Base-by-base conservation (phyloP, 2,888 invertebrate genomes). In the Aphodius granarius region DNA sequence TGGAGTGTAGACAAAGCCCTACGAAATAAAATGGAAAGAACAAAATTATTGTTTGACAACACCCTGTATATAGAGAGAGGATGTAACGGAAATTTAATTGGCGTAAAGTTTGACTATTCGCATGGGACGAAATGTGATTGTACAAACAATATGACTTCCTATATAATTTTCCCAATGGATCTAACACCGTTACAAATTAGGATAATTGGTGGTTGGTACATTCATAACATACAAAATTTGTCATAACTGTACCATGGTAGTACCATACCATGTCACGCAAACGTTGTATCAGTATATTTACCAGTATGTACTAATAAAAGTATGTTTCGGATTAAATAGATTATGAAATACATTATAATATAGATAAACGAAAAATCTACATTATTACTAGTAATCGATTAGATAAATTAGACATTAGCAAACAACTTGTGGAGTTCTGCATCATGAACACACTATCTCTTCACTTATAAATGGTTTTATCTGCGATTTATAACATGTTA, bases 1-100 rank as follows among this genome's bases (percentile, higher is more conserved):
- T 91, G 91, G 84, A 91, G 88, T 80, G 91, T 91, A 71, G 91
- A 91, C 84, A 91, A 87, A 86, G 85, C 86, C 78, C 88, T 88
- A 71, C 16, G 4, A 20, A 71, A 43, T 23, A 71, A 23, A 23
- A 64, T 64, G 4, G 18, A 15, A 15, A 17, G 18, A 64, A 5
- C 18, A 64, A 64, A 4, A 15, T 64, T n/a, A 64, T 64, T 5
- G 18, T 15, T 64, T 5, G 64, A 13, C 13, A 43, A 9, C 43
- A 43, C 43, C 43, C 43, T 43, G 43, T 43, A 43, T 43, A 13
- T 9, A 43, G 3, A 43, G 43, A 43, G 9, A 43, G 43, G 43
- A 43, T 43, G 43, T 43, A 43, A 43, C 43, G 43, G 43, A 43
- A 43, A 43, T 9, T 43, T 43, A 43, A 43, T 43, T 43, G 43